Evolutionary conservation across 2,797 vertebrate genomes (phyloP).

Genomic region (Arctocebus calabarensis): DNA sequence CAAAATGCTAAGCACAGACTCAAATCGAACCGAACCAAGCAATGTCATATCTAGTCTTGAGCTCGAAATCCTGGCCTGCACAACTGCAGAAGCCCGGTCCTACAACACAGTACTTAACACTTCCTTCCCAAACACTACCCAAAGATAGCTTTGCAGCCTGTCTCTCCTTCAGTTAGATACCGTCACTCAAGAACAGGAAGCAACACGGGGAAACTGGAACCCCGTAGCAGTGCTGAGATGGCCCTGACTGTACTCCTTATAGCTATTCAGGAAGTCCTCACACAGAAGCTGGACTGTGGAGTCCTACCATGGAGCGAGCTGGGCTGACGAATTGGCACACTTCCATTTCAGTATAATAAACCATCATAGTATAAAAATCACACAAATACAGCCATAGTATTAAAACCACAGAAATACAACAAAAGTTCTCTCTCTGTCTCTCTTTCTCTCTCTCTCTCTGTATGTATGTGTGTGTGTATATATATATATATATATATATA

Average conservation of each 20-base stretch:
- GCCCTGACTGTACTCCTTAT: background rate
- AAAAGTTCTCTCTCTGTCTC: background rate
- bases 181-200: slow-evolving; percentile 19
- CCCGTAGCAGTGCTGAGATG: background rate
- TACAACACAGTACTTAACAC: accelerated
- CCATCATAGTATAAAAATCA: background rate
- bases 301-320: background rate
- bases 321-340: background rate
- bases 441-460: no score
- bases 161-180: background rate
- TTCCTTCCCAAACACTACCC: background rate
- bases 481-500: no score
- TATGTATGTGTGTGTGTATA: no score
- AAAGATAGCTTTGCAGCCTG: background rate
- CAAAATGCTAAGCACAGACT: slow-evolving; percentile 20
- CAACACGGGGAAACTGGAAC: background rate
- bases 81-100: background rate
- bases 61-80: background rate
- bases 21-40: slow-evolving; percentile 6
- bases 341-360: background rate
- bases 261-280: background rate
- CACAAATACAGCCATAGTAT: background rate
- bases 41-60: background rate
- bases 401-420: background rate
- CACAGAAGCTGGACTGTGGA: background rate